A percentile compares a stretch with the other conserved stretches of the same genome.
phyloP scores from a whole-genome alignment of 2,888 invertebrate genomes.

The Lissocephala sabroskyi region DNA sequence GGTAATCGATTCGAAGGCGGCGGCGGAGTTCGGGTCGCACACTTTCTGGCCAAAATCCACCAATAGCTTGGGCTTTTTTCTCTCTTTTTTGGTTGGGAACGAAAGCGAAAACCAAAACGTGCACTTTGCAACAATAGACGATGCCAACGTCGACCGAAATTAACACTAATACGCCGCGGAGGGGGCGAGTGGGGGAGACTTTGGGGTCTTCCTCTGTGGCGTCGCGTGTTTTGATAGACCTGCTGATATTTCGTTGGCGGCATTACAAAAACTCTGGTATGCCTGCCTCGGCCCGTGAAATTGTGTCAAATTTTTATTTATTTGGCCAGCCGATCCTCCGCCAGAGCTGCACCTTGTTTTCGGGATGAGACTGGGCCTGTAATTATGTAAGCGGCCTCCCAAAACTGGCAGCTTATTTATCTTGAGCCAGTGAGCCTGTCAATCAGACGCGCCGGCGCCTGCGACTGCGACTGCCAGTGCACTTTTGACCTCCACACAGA shows the following conservation, averaged over 20 bases:
- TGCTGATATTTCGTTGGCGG: constrained; percentile 36
- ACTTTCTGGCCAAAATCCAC: neutral
- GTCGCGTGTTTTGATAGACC: constrained; percentile 45
- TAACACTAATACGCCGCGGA: constrained; percentile 42
- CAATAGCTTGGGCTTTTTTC: constrained; percentile 40
- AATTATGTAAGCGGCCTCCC: constrained; percentile 58
- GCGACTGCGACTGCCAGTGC: constrained; percentile 35
- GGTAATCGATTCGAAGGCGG: neutral
- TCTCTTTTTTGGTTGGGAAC: constrained; percentile 22
- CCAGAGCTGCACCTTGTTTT: constrained; percentile 51
- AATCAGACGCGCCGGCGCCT: constrained; percentile 35
- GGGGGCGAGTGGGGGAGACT: neutral
- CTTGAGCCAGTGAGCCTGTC: constrained; percentile 50
- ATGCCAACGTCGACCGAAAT: too few relatives aligned
- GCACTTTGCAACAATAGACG: constrained; percentile 46
- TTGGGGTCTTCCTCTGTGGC: neutral
- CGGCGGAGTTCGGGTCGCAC: neutral
- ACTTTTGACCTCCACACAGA: constrained; percentile 42
- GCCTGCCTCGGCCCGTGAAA: constrained; percentile 13
- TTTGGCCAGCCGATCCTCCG: constrained; percentile 41
- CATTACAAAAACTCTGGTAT: constrained; percentile 18
- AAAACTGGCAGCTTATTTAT: constrained; percentile 60
- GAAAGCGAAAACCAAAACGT: constrained; percentile 48
- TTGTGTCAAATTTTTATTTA: constrained; percentile 49
- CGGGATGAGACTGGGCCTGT: constrained; percentile 41